Base-by-base conservation (phyloP, 2,113 vertebrate genomes). In the Nothoprocta pentlandii region DNA sequence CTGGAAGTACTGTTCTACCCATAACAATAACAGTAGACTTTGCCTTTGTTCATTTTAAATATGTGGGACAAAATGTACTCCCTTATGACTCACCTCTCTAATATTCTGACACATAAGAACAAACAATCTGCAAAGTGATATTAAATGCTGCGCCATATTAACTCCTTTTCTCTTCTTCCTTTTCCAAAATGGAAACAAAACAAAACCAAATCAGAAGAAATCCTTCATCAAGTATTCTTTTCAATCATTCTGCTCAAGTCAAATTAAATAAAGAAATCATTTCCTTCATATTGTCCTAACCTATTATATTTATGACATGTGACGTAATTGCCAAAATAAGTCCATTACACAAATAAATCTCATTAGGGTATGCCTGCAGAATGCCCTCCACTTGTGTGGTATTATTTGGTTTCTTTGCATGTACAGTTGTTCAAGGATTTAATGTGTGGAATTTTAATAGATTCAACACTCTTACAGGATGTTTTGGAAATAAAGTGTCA, bases 251-350 rank as follows among this genome's bases (percentile, higher is more conserved):
- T 82, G 36, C 70, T 79, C 36, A 54, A 34, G 62, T 89, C 62
- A 94, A 94, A 94, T 91, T 69, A 84, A 86, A 95, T 69, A 80
- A 91, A 75, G 28, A 91, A 75, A 92, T 74, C 0, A 89, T 92
- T 94, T 90, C 92, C 80, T 92, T 96, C 23, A 63, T 80, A 92
- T 73, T 87, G n/a, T 83, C 39, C 51, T 85, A 76, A 80, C 7
- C 4, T 81, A 69, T 93, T 92, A 53, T 59, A 32, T 82, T 89
- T 87, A 70, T 47, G 34, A 46, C 86, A 70, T 66, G 66, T 92
- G 51, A 75, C 63, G 74, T 74, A 80, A 89, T 51, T 21, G 59
- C 61, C 51, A 74, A 86, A 95, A 44, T 89, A 80, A 92, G n/a
- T 44, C 71, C n/a, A 66, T 86, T 83, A 70, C 42, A 68, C 1